Conservation (phyloP, 1,140 invertebrate species). For the Formica selysi region DNA sequence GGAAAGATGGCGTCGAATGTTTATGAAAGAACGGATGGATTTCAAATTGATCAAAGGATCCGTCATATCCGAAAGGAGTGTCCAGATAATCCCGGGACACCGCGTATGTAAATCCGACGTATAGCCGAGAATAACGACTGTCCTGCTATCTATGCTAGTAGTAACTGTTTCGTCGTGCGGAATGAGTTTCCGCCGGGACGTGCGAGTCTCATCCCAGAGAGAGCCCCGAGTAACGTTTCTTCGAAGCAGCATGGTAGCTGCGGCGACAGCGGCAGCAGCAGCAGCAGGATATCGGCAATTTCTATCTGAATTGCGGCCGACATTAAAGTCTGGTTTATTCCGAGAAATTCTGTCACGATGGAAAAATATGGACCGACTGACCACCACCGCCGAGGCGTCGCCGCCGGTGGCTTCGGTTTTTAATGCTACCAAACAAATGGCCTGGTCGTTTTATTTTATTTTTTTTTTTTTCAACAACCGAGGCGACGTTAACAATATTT, state of each 20-base stretch:
- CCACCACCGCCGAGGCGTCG: slow-evolving; percentile 1
- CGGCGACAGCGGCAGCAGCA: background rate
- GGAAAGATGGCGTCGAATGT: background rate
- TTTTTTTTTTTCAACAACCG: background rate
- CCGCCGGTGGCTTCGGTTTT: slow-evolving; percentile 36
- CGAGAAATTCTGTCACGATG: slow-evolving; percentile 47
- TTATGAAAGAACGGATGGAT: background rate
- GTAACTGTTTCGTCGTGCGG: slow-evolving; percentile 52
- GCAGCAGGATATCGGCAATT: slow-evolving; percentile 50
- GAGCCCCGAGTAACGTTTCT: slow-evolving; percentile 52
- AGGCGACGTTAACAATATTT: slow-evolving; percentile 59
- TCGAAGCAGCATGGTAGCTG: background rate
- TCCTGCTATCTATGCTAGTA: slow-evolving; percentile 50
- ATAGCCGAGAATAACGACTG: slow-evolving; percentile 50
- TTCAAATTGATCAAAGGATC: background rate
- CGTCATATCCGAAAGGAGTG: background rate
- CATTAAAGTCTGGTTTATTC: slow-evolving; percentile 58
- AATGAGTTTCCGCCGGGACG: slow-evolving; percentile 51
- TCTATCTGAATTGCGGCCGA: slow-evolving; percentile 39
- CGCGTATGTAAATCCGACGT: slow-evolving; percentile 42
- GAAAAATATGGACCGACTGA: slow-evolving; percentile 30
- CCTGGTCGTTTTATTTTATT: slow-evolving; percentile 2
- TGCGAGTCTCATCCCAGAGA: slow-evolving; percentile 36
- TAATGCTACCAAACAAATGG: slow-evolving; percentile 29
- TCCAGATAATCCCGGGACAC: slow-evolving; percentile 27